Evolutionary conservation across 92 coral and sea anemone species (phyloP).

Genomic region (Parazoanthus swiftii): DNA sequence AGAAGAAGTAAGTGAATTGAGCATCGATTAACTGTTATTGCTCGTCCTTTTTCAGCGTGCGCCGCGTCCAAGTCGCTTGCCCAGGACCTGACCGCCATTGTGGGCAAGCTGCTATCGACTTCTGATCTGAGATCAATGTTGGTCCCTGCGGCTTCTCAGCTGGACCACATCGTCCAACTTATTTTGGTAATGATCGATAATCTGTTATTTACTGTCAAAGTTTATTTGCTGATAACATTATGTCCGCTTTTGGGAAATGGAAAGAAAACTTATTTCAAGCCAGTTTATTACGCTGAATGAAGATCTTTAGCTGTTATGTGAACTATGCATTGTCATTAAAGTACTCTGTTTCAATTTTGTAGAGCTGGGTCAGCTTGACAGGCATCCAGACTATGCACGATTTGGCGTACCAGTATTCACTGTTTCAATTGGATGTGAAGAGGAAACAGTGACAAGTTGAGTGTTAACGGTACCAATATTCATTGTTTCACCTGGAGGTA

Average conservation of each 20-base stretch:
- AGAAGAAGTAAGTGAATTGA: not conserved
- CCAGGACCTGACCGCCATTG: constrained; percentile 9
- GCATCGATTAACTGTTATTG: not conserved
- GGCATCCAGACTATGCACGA: constrained; percentile 27
- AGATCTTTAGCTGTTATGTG: too few species aligned
- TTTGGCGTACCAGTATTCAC: constrained; percentile 31
- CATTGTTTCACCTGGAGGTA: constrained; percentile 25
- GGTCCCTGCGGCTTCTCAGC: constrained; percentile 2
- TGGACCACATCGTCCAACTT: constrained; percentile 23
- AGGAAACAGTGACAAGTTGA: not conserved
- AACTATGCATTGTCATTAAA: not conserved
- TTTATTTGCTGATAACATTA: not conserved
- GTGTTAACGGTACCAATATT: constrained; percentile 5
- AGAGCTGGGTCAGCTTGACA: not conserved
- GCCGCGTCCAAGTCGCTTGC: constrained; percentile 3
- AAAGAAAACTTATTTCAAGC: too few species aligned
- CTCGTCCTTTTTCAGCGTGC: constrained; percentile 6
- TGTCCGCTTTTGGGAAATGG: too few species aligned
- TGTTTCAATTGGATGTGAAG: constrained; percentile 24
- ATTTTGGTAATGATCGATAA: constrained; percentile 11
- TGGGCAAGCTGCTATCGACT: constrained; percentile 5
- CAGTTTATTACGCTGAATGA: too few species aligned
- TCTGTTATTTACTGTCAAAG: not conserved
- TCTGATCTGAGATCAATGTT: constrained; percentile 25
- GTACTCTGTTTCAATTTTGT: not conserved